Percentiles rank a stretch among this genome's conserved stretches.
Evolutionary conservation across 2,888 invertebrate species (phyloP).

Genomic region (Scaptomyza tumidula): DNA sequence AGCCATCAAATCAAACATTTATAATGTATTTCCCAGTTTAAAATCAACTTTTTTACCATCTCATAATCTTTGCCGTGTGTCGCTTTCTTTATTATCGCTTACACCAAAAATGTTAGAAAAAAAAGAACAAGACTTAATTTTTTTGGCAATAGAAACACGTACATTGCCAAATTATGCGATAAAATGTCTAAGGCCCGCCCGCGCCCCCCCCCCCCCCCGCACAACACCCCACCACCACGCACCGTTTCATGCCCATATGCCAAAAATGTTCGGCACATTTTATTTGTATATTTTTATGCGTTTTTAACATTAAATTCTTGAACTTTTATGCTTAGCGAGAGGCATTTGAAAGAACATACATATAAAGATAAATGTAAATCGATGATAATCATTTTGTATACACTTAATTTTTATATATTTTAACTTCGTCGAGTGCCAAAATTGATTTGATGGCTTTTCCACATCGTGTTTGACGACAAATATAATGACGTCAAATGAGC

Average conservation of each 20-base stretch:
- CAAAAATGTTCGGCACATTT: constrained; percentile 29
- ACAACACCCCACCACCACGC: background rate
- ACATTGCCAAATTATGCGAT: constrained; percentile 73
- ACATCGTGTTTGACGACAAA: constrained; percentile 42
- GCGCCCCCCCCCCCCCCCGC: background rate
- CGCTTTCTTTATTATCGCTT: constrained; percentile 21
- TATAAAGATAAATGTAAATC: constrained; percentile 61
- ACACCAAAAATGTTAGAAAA: constrained; percentile 1
- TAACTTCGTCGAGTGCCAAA: constrained; percentile 33
- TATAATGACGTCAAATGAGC: constrained; percentile 71
- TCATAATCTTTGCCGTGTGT: background rate
- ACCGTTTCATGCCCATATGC: constrained; percentile 23
- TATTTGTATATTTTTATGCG: constrained; percentile 44
- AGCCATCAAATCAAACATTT: background rate
- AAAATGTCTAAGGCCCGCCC: constrained; percentile 47
- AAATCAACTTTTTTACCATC: background rate
- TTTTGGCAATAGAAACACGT: constrained; percentile 60
- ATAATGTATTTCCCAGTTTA: background rate
- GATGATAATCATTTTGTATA: constrained; percentile 70
- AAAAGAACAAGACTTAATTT: constrained; percentile 14
- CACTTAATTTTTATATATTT: constrained; percentile 26
- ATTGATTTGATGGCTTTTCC: constrained; percentile 57
- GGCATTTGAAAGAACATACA: constrained; percentile 29
- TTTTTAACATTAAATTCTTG: constrained; percentile 50
- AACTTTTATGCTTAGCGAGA: constrained; percentile 58